A percentile compares a stretch with the other conserved stretches of the same genome.
These are phyloP conservation scores for Ichneumoninae sp. DNA, from an alignment of 2,888 invertebrate genomes.

Conservation along the genomic window DNA sequence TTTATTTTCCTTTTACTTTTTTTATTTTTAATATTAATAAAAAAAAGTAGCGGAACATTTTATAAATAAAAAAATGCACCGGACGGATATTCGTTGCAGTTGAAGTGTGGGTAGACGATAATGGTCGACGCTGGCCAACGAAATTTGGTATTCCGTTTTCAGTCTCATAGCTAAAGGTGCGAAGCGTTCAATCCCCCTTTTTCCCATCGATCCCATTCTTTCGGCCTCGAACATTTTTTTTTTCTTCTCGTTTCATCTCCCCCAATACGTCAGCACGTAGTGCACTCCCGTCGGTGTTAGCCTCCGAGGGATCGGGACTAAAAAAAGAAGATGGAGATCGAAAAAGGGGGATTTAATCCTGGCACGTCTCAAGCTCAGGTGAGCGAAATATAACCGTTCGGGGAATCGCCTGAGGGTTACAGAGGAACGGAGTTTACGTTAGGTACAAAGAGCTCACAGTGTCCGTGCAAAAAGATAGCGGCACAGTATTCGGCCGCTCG, in stretches of 20 bases:
- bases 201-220: conserved; percentile 60
- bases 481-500: background rate
- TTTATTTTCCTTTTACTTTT: too few relatives aligned
- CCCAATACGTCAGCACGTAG: conserved; percentile 49
- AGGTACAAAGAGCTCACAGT: background rate
- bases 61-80: too few relatives aligned
- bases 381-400: conserved; percentile 59
- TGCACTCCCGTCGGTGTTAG: conserved; percentile 58
- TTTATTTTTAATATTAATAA: too few relatives aligned
- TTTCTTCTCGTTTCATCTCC: conserved; percentile 1
- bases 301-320: conserved; percentile 56
- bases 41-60: too few relatives aligned
- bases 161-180: conserved; percentile 11
- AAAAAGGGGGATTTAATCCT: conserved; percentile 55
- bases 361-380: conserved; percentile 61
- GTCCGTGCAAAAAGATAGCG: background rate
- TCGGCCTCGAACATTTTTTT: conserved; percentile 43
- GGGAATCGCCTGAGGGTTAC: conserved; percentile 44
- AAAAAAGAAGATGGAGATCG: conserved; percentile 17
- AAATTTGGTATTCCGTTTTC: conserved; percentile 3
- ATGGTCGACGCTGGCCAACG: background rate
- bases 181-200: conserved; percentile 41
- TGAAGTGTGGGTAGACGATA: background rate
- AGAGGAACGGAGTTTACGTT: conserved; percentile 18
- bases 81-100: background rate